Evolutionary conservation across 2,113 vertebrate species (phyloP).

Genomic region (Telmatochromis brachygnathus): DNA sequence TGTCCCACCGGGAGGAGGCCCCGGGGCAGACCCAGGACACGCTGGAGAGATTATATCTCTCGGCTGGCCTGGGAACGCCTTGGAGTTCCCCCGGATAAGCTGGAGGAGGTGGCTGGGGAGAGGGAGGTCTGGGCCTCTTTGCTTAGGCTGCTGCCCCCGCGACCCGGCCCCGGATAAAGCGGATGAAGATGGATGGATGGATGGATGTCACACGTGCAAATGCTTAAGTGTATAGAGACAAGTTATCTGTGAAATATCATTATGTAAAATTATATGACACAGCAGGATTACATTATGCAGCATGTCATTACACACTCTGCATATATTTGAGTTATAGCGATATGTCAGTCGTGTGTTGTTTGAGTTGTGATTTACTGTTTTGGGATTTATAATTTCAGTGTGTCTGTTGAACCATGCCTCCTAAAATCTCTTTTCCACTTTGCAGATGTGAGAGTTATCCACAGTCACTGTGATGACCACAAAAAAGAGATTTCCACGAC

Average conservation of each 20-base stretch:
- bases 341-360: background rate
- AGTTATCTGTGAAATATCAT: background rate
- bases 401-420: background rate
- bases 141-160: too few species aligned
- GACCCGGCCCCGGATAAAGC: too few species aligned
- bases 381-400: background rate
- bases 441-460: background rate
- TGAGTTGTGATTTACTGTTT: background rate
- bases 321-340: background rate
- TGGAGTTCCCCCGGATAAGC: too few species aligned
- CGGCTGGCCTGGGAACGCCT: too few species aligned
- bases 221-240: background rate
- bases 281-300: background rate
- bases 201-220: background rate
- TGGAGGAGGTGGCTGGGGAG: too few species aligned
- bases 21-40: too few species aligned
- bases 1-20: too few species aligned
- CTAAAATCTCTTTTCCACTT: background rate
- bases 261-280: background rate
- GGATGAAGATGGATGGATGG: too few species aligned
- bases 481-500: background rate
- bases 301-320: accelerated
- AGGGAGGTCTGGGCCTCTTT: too few species aligned
- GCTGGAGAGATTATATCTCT: too few species aligned
- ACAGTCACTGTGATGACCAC: background rate